A percentile compares a stretch with the other conserved stretches of the same genome.
phyloP scores from a whole-genome alignment of 2,113 vertebrate genomes.

The Nannospalax galili region DNA sequence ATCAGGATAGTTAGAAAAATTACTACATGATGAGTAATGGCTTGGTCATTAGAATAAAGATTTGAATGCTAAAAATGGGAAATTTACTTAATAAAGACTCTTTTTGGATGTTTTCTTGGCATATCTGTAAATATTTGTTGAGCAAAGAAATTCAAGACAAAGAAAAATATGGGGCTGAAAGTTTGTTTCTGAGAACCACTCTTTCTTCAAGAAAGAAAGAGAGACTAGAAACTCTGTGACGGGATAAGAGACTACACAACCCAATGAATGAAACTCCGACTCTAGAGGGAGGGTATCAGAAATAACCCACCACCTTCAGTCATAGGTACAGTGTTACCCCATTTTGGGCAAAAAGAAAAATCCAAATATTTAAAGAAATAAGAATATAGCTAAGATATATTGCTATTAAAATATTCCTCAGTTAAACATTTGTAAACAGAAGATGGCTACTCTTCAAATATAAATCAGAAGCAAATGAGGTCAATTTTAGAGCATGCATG shows the following conservation, averaged over 20 bases:
- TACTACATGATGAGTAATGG: not conserved
- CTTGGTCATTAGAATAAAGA: not conserved
- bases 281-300: not conserved
- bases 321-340: not conserved
- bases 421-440: conserved; percentile 2
- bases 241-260: not conserved
- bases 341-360: not conserved
- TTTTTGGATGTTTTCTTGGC: not conserved
- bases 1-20: not conserved
- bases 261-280: not conserved
- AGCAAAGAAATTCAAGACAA: not conserved
- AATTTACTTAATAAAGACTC: not conserved
- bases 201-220: not conserved
- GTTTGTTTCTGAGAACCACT: conserved; percentile 18
- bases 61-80: not conserved
- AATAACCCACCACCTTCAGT: not conserved
- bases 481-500: conserved; percentile 2
- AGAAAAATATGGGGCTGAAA: not conserved
- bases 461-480: not conserved
- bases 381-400: not conserved
- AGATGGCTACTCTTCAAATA: conserved; percentile 20
- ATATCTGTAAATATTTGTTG: conserved; percentile 26
- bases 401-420: conserved; percentile 49
- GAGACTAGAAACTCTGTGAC: not conserved
- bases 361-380: not conserved